Evolutionary conservation across 1,140 invertebrate species (phyloP), one percentile per base, ranked within the genome.

Genomic region (Acromyrmex heyeri): DNA sequence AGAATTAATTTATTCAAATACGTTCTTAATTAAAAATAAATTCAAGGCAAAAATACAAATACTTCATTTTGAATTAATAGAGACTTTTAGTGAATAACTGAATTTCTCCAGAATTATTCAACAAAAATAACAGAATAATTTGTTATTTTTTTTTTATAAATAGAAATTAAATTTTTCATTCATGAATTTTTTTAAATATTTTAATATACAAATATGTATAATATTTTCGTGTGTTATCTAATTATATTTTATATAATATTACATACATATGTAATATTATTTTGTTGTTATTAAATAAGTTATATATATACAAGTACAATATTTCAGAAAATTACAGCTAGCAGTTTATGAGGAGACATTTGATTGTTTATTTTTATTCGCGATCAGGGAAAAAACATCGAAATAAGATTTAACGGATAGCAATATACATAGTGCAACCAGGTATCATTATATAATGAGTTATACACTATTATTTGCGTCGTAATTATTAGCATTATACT

Each of bases 361-460:
- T 65, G 18, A 65, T 65, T 65, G 30, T 14, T 65, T n/a, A 65
- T 65, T 65, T 24, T 21, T 24, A 62, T 62, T 24, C 16, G 34
- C 21, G 21, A 44, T 76, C 14, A 38, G 73, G 55, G 73, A 76
- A 76, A 38, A 44, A 44, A 61, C 73, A 38, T 76, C 14, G 12
- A 61, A 61, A 62, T 62, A 44, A 76, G 30, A 65, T 65, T 78
- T 50, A 18, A 65, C 3, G 53, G 24, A 48, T 65, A 50, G 18
- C 24, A 48, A 27, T 64, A 50, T n/a, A 38, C 21, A n/a, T 14
- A 65, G 18, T 12, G 44, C 38, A 48, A 27, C n/a, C 27, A 57
- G 30, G 8, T 10, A 21, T 30, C 21, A 27, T 44, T 48, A 65
- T 65, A 78, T 69, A n/a, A 48, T 57, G 50, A 44, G 21, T 44